A percentile compares a stretch with the other conserved stretches of the same genome.
Conservation (phyloP, 2,888 invertebrate species). For the Latrodectus elegans region DNA sequence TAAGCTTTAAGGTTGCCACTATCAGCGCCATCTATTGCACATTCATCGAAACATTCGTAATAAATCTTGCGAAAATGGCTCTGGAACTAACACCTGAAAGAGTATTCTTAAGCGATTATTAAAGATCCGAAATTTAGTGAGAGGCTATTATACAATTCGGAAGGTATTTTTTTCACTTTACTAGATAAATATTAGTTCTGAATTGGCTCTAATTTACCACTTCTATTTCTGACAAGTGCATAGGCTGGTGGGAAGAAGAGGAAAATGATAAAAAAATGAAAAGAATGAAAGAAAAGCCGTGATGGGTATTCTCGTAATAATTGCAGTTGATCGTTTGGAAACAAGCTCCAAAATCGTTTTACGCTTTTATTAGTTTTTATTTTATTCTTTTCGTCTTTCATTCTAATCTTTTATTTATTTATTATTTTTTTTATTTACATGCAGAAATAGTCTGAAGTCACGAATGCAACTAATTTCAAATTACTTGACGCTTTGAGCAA, state of each 20-base stretch:
- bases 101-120: conserved; percentile 7
- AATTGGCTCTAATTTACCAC: conserved; percentile 61
- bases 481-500: conserved; percentile 66
- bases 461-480: conserved; percentile 62
- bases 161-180: conserved; percentile 62
- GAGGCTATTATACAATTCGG: conserved; percentile 26
- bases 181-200: conserved; percentile 66
- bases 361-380: conserved; percentile 19
- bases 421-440: conserved; percentile 8
- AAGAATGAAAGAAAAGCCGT: conserved; percentile 8
- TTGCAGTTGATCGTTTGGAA: conserved; percentile 55
- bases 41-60: conserved; percentile 59
- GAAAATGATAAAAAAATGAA: neutral
- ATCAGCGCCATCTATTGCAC: conserved; percentile 68
- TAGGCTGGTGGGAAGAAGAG: neutral
- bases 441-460: conserved; percentile 61
- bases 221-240: conserved; percentile 21
- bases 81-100: conserved; percentile 50
- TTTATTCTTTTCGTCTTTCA: conserved; percentile 7
- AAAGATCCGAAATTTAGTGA: conserved; percentile 14
- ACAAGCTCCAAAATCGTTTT: conserved; percentile 52
- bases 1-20: conserved; percentile 61
- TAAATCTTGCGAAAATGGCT: conserved; percentile 51
- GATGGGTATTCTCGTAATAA: conserved; percentile 34
- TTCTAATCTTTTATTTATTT: conserved; percentile 12